Evolutionary conservation across 2,797 vertebrate genomes (phyloP).

Genomic region (Smutsia gigantea): DNA sequence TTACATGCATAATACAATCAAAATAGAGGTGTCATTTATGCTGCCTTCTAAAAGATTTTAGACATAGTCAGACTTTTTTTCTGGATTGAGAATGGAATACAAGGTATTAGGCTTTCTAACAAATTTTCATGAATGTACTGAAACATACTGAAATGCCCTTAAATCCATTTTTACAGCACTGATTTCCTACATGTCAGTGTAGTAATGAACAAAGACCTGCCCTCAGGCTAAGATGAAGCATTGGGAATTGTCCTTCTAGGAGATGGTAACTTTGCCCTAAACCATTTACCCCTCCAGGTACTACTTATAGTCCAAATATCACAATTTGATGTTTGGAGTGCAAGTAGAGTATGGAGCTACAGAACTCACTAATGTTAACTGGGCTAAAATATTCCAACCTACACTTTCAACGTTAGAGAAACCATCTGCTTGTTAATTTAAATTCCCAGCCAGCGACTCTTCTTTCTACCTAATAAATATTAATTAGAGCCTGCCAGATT

Average conservation of each 20-base stretch:
- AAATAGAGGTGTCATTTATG: background rate
- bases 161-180: constrained; percentile 34
- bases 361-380: background rate
- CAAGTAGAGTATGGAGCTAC: background rate
- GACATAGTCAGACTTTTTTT: background rate
- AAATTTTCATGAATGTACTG: background rate
- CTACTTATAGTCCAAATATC: background rate
- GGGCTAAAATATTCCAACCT: constrained; percentile 43
- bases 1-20: background rate
- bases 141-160: background rate
- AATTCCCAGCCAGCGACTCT: constrained; percentile 62
- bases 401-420: constrained; percentile 41
- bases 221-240: background rate
- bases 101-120: background rate
- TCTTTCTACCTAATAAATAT: constrained; percentile 72
- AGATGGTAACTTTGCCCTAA: background rate
- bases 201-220: background rate
- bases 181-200: background rate
- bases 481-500: constrained; percentile 60
- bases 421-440: constrained; percentile 73
- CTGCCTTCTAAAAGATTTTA: background rate
- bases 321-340: background rate
- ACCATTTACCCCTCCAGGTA: background rate
- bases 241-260: background rate
- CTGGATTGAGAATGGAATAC: background rate